Base-by-base conservation (phyloP, 2,113 vertebrate genomes). In the Alosa alosa region DNA sequence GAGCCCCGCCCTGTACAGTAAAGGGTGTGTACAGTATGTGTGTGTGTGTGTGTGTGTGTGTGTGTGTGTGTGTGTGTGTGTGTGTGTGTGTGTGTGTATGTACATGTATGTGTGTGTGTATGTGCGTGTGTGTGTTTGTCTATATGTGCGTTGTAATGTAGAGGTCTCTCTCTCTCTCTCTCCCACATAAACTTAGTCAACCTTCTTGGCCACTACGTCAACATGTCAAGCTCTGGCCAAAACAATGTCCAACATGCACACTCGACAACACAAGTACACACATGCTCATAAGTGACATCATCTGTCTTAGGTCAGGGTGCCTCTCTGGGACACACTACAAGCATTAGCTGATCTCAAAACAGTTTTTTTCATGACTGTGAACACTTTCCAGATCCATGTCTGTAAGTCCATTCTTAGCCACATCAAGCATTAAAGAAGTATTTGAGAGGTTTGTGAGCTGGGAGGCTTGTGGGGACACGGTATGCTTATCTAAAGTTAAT, bases 41-140 rank as follows among this genome's bases (percentile, higher is more conserved):
- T 83, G 88, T 88, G 87, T 82, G 52, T 82, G 55, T 46, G 52
- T 82, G 75, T 84, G 64, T 86, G 85, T 87, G 83, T 83, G 86
- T 87, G 87, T 82, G 47, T 81, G 49, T 57, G 39, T 72, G 20
- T 72, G 57, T 49, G 57, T 41, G 15, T 46, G 57, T 44, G 36
- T 86, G 52, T 44, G 25, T 81, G 55, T 85, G 52, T 78, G 83
- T 84, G 64, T 87, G 86, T 87, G 82, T 82, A 86, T 88, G 86
- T 82, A 31, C 1, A 36, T 57, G 55, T 72, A 8, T 84, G 57
- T 49, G 57, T 41, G 15, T 44, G 20, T 86, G 52, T 44, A 15
- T 81, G 55, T 85, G 52, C 68, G 83, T 83, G 55, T 86, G 85
- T 86, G 83, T 81, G 87, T 86, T 85, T 81, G 36, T 82, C 22